Percentiles rank a stretch among this genome's conserved stretches.
phyloP scores from a whole-genome alignment of 2,797 vertebrate genomes.

The Rhinoraja longicauda region DNA sequence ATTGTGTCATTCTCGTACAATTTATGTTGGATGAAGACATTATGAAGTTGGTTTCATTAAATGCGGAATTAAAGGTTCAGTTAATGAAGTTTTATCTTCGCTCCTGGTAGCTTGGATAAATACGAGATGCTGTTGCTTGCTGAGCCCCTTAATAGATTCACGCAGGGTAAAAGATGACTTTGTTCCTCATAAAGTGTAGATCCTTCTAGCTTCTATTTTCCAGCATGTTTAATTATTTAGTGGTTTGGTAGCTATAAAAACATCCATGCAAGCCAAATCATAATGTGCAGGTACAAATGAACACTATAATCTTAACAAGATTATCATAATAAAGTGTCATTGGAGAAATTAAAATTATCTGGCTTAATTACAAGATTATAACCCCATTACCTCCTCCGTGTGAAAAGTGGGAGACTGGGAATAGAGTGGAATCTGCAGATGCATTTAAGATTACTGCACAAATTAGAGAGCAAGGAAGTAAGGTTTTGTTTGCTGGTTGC shows the following conservation, averaged over 20 bases:
- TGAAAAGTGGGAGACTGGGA: conserved; percentile 56
- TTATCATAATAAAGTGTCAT: conserved; percentile 60
- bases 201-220: conserved; percentile 44
- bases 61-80: conserved; percentile 45
- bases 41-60: conserved; percentile 44
- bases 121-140: conserved; percentile 42
- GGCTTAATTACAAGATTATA: conserved; percentile 68
- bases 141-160: conserved; percentile 48
- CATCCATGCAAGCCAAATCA: conserved; percentile 50
- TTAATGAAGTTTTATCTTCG: conserved; percentile 48
- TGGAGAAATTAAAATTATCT: conserved; percentile 63
- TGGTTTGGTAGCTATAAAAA: conserved; percentile 45
- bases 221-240: conserved; percentile 55
- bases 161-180: conserved; percentile 48
- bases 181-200: conserved; percentile 49
- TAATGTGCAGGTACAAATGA: conserved; percentile 55
- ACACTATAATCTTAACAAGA: conserved; percentile 60
- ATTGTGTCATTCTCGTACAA: conserved; percentile 6
- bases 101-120: conserved; percentile 45
- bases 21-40: background rate
- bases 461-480: conserved; percentile 45
- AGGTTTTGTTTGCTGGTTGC: conserved; percentile 43
- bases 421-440: conserved; percentile 52
- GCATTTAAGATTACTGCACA: conserved; percentile 55
- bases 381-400: conserved; percentile 59